phyloP scores from a whole-genome alignment of 2,888 invertebrate genomes.

The Calameuta filiformis region DNA sequence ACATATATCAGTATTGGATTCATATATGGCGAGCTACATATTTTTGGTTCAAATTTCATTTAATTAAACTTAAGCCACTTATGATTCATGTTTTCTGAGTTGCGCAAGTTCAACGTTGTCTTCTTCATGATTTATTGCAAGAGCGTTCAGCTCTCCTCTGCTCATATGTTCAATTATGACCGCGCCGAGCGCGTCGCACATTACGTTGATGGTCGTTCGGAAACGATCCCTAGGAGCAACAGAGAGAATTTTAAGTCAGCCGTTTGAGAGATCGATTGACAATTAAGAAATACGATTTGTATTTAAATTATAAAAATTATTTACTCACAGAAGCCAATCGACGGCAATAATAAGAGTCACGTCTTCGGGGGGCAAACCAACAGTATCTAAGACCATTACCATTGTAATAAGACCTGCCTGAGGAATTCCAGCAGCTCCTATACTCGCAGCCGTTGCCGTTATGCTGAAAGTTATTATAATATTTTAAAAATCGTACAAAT shows the following conservation, averaged over 20 bases:
- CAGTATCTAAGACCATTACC: slow-evolving; percentile 94
- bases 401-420: slow-evolving; percentile 96
- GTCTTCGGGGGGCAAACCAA: slow-evolving; percentile 88
- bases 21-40: too few species aligned
- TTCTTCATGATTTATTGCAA: slow-evolving; percentile 34
- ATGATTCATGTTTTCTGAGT: slow-evolving; percentile 43
- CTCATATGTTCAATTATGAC: slow-evolving; percentile 90
- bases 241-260: neutral
- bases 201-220: slow-evolving; percentile 91
- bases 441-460: slow-evolving; percentile 97
- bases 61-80: slow-evolving; percentile 9
- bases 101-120: slow-evolving; percentile 52
- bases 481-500: slow-evolving; percentile 8
- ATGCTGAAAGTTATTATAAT: slow-evolving; percentile 72
- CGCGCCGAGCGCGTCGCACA: slow-evolving; percentile 95
- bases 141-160: slow-evolving; percentile 73
- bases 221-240: slow-evolving; percentile 79
- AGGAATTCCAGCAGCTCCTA: slow-evolving; percentile 97
- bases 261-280: neutral
- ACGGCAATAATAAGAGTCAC: slow-evolving; percentile 90
- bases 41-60: too few species aligned
- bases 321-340: slow-evolving; percentile 89
- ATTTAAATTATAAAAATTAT: neutral
- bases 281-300: neutral
- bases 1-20: too few species aligned